Percentiles rank a stretch among this genome's conserved stretches.
Evolutionary conservation across 2,888 invertebrate species (phyloP).

Genomic region (Steinernema hermaphroditum): DNA sequence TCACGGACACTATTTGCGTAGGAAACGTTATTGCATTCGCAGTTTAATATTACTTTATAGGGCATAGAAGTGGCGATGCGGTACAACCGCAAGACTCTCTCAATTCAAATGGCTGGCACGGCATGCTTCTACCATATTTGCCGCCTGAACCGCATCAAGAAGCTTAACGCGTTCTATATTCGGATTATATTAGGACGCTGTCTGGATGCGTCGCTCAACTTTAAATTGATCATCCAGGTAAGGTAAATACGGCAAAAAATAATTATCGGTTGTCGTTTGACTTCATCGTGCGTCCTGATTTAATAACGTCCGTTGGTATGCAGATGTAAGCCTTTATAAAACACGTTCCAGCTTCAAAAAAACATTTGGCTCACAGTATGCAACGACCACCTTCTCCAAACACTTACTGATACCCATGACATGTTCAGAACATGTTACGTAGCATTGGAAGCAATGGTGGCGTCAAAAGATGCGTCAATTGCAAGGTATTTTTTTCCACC

Average conservation of each 20-base stretch:
- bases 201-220: neutral
- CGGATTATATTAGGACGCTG: neutral
- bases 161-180: neutral
- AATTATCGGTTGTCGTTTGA: too few relatives aligned
- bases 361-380: slow-evolving; percentile 74
- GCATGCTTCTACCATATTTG: slow-evolving; percentile 57
- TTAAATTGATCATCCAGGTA: neutral
- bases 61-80: slow-evolving; percentile 43
- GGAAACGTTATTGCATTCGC: too few relatives aligned
- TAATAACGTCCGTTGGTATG: too few relatives aligned
- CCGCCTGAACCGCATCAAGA: slow-evolving; percentile 39
- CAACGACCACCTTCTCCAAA: slow-evolving; percentile 78
- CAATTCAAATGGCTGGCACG: slow-evolving; percentile 54
- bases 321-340: neutral
- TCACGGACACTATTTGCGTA: neutral
- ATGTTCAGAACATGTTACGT: slow-evolving; percentile 75
- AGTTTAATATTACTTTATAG: neutral
- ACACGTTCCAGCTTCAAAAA: slow-evolving; percentile 20
- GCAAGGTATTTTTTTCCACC: slow-evolving; percentile 39
- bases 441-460: slow-evolving; percentile 75
- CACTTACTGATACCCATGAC: slow-evolving; percentile 71
- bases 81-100: slow-evolving; percentile 41
- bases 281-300: too few relatives aligned
- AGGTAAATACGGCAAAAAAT: neutral
- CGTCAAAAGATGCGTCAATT: slow-evolving; percentile 49